Conservation (phyloP, 2,797 vertebrate species). For the Allobates femoralis region DNA sequence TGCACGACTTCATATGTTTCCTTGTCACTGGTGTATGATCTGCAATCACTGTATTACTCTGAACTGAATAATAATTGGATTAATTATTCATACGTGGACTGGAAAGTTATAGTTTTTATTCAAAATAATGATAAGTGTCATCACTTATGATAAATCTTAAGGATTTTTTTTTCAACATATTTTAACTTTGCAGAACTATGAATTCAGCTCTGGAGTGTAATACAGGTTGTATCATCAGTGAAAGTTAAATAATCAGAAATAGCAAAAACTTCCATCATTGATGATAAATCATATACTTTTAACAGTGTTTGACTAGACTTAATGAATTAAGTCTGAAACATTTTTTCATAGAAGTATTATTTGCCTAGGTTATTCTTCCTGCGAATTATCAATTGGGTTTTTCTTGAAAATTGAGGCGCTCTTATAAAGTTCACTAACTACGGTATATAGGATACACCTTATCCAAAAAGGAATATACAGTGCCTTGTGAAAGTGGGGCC, state of each 20-base stretch:
- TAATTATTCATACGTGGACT: conserved; percentile 3
- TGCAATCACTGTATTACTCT: background rate
- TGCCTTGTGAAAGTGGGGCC: too few relatives aligned
- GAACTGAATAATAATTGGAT: conserved; percentile 10
- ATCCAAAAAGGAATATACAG: too few relatives aligned
- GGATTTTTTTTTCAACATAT: conserved; percentile 1
- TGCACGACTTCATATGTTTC: conserved; percentile 19
- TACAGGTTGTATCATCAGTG: too few relatives aligned
- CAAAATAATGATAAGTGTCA: background rate
- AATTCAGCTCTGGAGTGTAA: too few relatives aligned
- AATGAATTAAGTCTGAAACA: background rate
- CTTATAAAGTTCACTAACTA: too few relatives aligned
- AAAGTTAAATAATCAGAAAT: too few relatives aligned
- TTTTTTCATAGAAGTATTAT: too few relatives aligned
- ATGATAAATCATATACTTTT: conserved; percentile 12
- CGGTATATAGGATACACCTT: too few relatives aligned
- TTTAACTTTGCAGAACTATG: background rate
- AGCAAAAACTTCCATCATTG: background rate
- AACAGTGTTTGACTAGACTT: background rate
- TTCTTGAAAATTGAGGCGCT: too few relatives aligned
- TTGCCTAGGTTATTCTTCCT: too few relatives aligned
- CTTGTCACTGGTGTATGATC: conserved; percentile 21
- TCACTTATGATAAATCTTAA: background rate
- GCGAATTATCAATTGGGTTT: too few relatives aligned
- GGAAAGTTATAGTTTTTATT: background rate